Conservation (phyloP, 92 coral and sea anemone species). For the Paragorgia papillata region DNA sequence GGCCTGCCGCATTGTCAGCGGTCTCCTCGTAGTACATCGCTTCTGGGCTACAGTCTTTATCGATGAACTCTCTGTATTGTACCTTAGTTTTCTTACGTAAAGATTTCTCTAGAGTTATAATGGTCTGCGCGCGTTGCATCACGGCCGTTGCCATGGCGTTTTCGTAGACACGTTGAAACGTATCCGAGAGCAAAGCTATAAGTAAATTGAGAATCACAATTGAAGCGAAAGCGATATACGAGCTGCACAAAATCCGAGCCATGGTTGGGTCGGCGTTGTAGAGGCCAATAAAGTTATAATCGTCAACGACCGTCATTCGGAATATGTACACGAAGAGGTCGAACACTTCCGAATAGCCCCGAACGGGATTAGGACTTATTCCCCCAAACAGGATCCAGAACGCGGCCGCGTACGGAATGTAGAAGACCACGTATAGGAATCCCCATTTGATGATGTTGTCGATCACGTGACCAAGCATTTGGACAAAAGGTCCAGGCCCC, state of each 20-base stretch:
- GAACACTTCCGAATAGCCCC: constrained; percentile 71
- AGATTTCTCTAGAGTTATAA: constrained; percentile 71
- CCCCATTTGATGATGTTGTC: constrained; percentile 81
- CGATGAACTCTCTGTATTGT: constrained; percentile 72
- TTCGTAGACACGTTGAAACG: constrained; percentile 95
- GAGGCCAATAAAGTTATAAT: constrained; percentile 77
- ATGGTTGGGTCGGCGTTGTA: constrained; percentile 78
- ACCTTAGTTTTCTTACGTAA: constrained; percentile 62
- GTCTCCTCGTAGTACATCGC: constrained; percentile 80
- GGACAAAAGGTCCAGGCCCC: constrained; percentile 90
- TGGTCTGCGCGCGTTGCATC: constrained; percentile 92
- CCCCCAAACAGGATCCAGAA: constrained; percentile 93
- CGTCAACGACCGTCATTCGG: constrained; percentile 95
- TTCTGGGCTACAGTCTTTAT: constrained; percentile 84
- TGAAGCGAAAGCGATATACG: constrained; percentile 91
- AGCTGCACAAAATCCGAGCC: constrained; percentile 95
- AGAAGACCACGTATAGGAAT: constrained; percentile 77
- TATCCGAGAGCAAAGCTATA: constrained; percentile 97
- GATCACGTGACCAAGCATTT: constrained; percentile 86
- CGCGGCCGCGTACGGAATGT: constrained; percentile 96
- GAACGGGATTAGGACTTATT: constrained; percentile 52
- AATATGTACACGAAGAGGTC: constrained; percentile 88
- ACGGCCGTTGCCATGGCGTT: constrained; percentile 95
- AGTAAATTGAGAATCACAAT: constrained; percentile 82
- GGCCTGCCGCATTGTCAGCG: constrained; percentile 74